phyloP scores from a whole-genome alignment of 2,113 vertebrate genomes.

The Scomber japonicus region DNA sequence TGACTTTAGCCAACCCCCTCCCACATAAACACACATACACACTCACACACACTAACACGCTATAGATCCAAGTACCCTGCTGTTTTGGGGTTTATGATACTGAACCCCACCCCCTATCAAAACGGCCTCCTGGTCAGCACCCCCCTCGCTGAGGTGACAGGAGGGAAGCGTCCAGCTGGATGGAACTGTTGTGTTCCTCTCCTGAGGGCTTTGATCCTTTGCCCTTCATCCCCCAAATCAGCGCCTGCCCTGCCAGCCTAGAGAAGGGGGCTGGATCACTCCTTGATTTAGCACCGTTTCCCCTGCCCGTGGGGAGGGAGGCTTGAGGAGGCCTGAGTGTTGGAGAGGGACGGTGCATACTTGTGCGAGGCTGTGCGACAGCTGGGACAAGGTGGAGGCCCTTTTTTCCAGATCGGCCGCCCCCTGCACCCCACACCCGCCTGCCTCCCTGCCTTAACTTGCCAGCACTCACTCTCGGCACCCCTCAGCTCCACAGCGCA shows the following conservation, averaged over 20 bases:
- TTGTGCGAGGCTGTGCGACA: conserved; percentile 64
- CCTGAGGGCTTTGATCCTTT: conserved; percentile 77
- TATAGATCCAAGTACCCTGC: conserved; percentile 48
- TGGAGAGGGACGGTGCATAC: conserved; percentile 51
- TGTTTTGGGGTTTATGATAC: conserved; percentile 69
- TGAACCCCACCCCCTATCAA: conserved; percentile 14
- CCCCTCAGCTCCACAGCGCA: conserved; percentile 45
- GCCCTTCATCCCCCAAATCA: conserved; percentile 70
- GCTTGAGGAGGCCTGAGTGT: conserved; percentile 9
- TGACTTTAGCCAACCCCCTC: conserved; percentile 73
- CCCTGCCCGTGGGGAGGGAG: conserved; percentile 25
- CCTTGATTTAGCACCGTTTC: conserved; percentile 73
- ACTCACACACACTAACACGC: conserved; percentile 42
- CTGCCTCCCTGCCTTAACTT: conserved; percentile 46
- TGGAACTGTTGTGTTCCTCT: conserved; percentile 73
- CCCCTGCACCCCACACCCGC: conserved; percentile 22
- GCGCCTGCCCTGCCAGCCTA: conserved; percentile 42
- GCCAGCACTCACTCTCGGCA: conserved; percentile 45
- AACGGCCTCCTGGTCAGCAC: conserved; percentile 46
- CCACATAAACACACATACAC: conserved; percentile 48
- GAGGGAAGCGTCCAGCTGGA: conserved; percentile 80
- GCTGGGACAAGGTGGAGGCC: conserved; percentile 68
- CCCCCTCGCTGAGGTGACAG: conserved; percentile 69
- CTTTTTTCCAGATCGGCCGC: conserved; percentile 26
- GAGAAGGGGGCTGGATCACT: conserved; percentile 61